These are phyloP conservation scores for Halcyon malimbica DNA, from an alignment of 2,113 vertebrate genomes.

Conservation along the genomic window DNA sequence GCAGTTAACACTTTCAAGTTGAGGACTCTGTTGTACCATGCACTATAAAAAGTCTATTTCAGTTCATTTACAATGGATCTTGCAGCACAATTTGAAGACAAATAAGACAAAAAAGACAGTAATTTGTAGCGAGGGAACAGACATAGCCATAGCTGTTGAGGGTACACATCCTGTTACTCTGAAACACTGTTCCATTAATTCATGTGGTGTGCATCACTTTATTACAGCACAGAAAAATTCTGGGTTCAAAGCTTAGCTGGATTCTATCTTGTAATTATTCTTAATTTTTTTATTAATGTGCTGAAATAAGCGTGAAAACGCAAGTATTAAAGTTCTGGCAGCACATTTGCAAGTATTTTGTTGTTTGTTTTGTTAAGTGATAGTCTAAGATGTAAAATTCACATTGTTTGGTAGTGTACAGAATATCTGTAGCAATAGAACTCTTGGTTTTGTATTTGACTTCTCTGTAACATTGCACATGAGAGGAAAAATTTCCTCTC, in stretches of 20 bases:
- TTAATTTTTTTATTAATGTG: neutral
- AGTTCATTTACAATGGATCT: neutral
- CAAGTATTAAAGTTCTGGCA: neutral
- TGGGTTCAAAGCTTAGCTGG: conserved; percentile 17
- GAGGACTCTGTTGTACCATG: neutral
- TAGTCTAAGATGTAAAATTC: neutral
- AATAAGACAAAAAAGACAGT: neutral
- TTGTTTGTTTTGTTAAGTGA: neutral
- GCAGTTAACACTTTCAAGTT: neutral
- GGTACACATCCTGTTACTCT: neutral
- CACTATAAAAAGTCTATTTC: neutral
- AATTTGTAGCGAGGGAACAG: neutral
- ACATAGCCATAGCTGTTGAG: neutral
- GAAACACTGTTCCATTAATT: conserved; percentile 39
- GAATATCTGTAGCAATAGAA: neutral
- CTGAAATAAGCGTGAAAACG: neutral
- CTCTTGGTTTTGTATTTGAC: neutral
- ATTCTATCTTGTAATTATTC: neutral
- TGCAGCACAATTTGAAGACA: neutral
- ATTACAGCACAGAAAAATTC: neutral
- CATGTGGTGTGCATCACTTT: conserved; percentile 11
- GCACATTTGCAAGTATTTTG: conserved; percentile 7
- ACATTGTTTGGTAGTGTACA: neutral
- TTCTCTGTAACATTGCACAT: neutral
- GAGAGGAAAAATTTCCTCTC: neutral